A percentile compares a stretch with the other conserved stretches of the same genome.
Conservation (phyloP, 2,113 vertebrate genomes). For the Polypterus senegalus region DNA sequence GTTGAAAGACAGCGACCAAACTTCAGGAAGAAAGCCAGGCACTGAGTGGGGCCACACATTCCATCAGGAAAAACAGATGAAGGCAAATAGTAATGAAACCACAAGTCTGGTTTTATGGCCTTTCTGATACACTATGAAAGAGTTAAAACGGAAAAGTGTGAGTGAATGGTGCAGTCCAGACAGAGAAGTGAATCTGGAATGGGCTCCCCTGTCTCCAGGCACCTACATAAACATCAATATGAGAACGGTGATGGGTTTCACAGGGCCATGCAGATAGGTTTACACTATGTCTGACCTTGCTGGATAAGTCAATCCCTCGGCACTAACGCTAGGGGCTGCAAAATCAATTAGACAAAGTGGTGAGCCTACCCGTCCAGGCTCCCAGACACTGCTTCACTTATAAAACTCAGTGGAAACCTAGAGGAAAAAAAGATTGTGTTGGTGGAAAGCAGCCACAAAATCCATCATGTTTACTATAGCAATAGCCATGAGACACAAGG, state of each 20-base stretch:
- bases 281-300: slow-evolving; percentile 19
- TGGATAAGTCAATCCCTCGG: slow-evolving; percentile 4
- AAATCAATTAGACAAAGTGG: not conserved
- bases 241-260: slow-evolving; percentile 30
- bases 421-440: no score
- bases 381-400: not conserved
- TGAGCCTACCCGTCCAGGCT: not conserved
- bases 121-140: not conserved
- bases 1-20: no score
- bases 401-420: no score
- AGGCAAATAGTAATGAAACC: slow-evolving; percentile 20
- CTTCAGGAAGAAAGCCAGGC: slow-evolving; percentile 25
- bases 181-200: slow-evolving; percentile 15
- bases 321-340: not conserved
- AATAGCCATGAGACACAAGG: no score
- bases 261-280: slow-evolving; percentile 25
- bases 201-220: slow-evolving; percentile 24
- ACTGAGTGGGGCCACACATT: not conserved
- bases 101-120: not conserved
- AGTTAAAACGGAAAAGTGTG: not conserved
- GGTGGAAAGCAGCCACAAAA: no score
- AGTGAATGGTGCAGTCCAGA: not conserved
- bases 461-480: no score
- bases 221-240: slow-evolving; percentile 32
- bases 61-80: not conserved